These are phyloP conservation scores for Thumatha senex DNA, from an alignment of 2,888 invertebrate species.

Conservation along the genomic window DNA sequence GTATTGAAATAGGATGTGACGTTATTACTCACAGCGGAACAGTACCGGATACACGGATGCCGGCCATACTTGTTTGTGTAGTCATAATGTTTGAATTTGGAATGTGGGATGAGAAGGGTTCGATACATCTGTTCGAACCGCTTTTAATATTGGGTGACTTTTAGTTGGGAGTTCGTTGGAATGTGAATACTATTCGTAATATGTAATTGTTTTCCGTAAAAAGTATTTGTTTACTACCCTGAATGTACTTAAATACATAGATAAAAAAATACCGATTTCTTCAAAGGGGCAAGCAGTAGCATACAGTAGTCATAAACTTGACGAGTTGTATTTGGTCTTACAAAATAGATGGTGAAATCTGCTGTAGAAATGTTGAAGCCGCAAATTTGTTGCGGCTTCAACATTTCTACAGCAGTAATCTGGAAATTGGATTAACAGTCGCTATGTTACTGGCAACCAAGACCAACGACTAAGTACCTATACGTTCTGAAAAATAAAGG, in stretches of 20 bases:
- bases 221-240: background rate
- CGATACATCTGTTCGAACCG: constrained; percentile 12
- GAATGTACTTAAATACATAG: background rate
- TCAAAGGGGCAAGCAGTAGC: too few relatives aligned
- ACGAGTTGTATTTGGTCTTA: too few relatives aligned
- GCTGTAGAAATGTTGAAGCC: too few relatives aligned
- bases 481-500: too few relatives aligned
- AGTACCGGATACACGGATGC: constrained; percentile 30
- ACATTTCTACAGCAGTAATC: too few relatives aligned
- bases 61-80: constrained; percentile 41
- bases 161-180: constrained; percentile 4
- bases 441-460: too few relatives aligned
- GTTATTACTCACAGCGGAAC: constrained; percentile 27
- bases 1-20: constrained; percentile 31
- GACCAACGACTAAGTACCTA: too few relatives aligned
- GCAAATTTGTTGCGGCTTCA: too few relatives aligned
- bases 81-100: constrained; percentile 40
- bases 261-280: too few relatives aligned
- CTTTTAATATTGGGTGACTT: constrained; percentile 10
- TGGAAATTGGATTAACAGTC: too few relatives aligned
- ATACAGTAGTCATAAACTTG: too few relatives aligned
- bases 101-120: constrained; percentile 40
- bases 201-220: constrained; percentile 2
- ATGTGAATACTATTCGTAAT: background rate
- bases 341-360: too few relatives aligned